phyloP scores from a whole-genome alignment of 2,797 vertebrate species.

The Spinus olivaceus region DNA sequence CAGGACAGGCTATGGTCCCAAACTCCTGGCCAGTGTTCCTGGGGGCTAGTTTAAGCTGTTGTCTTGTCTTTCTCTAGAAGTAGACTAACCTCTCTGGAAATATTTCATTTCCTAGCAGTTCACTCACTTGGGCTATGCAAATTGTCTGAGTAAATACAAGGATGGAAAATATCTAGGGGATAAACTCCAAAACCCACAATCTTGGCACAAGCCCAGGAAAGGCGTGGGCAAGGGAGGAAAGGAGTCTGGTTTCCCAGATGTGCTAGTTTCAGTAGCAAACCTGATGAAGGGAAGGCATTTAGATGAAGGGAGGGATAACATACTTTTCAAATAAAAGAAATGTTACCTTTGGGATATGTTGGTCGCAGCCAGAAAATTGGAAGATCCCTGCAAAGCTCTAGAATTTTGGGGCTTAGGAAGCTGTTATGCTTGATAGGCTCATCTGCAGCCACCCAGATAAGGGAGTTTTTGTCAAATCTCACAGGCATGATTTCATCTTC shows the following conservation, averaged over 20 bases:
- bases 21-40: background rate
- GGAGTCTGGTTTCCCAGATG: background rate
- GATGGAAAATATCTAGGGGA: background rate
- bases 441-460: slow-evolving; percentile 87
- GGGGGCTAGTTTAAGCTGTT: background rate
- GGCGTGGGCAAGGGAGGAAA: background rate
- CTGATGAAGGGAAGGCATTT: background rate
- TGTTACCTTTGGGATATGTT: slow-evolving; percentile 83
- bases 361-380: slow-evolving; percentile 92
- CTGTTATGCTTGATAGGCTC: slow-evolving; percentile 85
- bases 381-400: slow-evolving; percentile 84
- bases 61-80: background rate
- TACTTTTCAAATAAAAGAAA: background rate
- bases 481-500: slow-evolving; percentile 88
- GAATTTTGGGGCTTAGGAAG: slow-evolving; percentile 87
- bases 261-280: background rate
- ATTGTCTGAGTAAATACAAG: background rate
- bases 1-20: background rate
- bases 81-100: background rate
- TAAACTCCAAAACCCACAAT: background rate
- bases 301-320: background rate
- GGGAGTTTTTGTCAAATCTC: slow-evolving; percentile 86
- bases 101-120: background rate
- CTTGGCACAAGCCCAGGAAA: background rate
- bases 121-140: background rate